Conservation (phyloP, 2,888 invertebrate genomes). For the Drosophila differens region DNA sequence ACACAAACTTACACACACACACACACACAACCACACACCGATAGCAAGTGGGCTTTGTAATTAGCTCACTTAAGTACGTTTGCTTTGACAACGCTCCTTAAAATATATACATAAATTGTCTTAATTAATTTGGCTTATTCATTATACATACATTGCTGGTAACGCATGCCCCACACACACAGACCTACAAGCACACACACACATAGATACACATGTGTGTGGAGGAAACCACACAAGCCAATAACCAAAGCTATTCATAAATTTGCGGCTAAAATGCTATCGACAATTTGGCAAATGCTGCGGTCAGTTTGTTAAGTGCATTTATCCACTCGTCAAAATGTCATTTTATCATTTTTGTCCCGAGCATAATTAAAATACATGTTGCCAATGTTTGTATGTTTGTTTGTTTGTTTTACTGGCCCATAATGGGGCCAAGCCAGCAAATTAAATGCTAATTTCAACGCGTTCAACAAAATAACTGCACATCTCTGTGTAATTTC, state of each 20-base stretch:
- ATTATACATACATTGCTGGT: slow-evolving; percentile 52
- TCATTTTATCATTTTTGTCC: slow-evolving; percentile 25
- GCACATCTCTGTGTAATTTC: background rate
- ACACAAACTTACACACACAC: slow-evolving; percentile 3
- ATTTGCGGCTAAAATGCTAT: slow-evolving; percentile 66
- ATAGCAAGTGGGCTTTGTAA: slow-evolving; percentile 37
- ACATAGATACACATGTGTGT: background rate
- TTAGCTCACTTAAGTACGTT: slow-evolving; percentile 79
- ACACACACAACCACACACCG: background rate
- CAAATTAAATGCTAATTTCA: slow-evolving; percentile 12
- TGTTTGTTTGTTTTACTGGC: background rate
- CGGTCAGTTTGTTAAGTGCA: slow-evolving; percentile 61
- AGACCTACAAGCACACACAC: background rate
- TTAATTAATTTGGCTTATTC: slow-evolving; percentile 77
- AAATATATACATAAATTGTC: slow-evolving; percentile 66
- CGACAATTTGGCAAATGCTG: slow-evolving; percentile 67
- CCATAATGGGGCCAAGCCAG: background rate
- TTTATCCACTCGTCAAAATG: slow-evolving; percentile 9
- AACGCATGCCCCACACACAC: slow-evolving; percentile 1
- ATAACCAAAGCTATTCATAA: slow-evolving; percentile 73
- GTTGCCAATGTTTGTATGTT: background rate
- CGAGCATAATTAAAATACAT: slow-evolving; percentile 19
- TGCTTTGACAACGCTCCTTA: slow-evolving; percentile 71
- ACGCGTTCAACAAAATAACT: slow-evolving; percentile 1
- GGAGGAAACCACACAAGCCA: slow-evolving; percentile 24